Evolutionary conservation across 2,888 invertebrate genomes (phyloP), one percentile per base, ranked within the genome.

Genomic region (Folsomia manolachei): DNA sequence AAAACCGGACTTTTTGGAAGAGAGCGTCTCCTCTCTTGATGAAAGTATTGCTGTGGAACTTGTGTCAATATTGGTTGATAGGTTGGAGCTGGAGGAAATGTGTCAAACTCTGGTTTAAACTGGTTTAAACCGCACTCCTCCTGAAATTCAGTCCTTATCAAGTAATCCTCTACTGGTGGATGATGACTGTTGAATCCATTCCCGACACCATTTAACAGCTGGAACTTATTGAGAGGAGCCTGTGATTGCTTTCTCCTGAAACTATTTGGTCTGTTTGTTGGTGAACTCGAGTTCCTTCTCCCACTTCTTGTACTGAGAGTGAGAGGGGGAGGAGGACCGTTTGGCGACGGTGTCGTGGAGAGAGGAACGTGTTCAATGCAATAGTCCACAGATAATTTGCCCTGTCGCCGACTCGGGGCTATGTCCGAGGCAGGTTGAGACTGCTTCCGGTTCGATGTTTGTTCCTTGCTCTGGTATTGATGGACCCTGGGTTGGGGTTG

Each of bases 361-460:
- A 56, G 21, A 19, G 56, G 56, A 19, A 56, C 56, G 56, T 56
- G 56, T 56, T 56, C 56, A 19, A 56, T 56, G 56, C 56, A 56
- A 19, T 56, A 56, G 21, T 56, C 56, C 11, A 56, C 56, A n/a
- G 56, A 56, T 7, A 19, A 19, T 19, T 56, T 56, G 56, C n/a
- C n/a, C n/a, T 56, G 56, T 21, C 21, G 18, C 56, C 18, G 4
- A 14, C 7, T 14, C 14, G 4, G 39, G 4, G 39, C 4, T 4
- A 39, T 39, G 39, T 39, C 7, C 14, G 39, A 14, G 39, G 39
- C 39, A 39, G 39, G 39, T 9, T 39, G 39, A 39, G 4, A 39
- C 39, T 39, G 39, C 4, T 4, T n/a, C n/a, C n/a, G n/a, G n/a
- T n/a, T n/a, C n/a, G n/a, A n/a, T n/a, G n/a, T n/a, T n/a, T n/a